Percentiles rank a stretch among this genome's conserved stretches.
Evolutionary conservation across 2,797 vertebrate genomes (phyloP).

Genomic region (Nannoperca obscura): DNA sequence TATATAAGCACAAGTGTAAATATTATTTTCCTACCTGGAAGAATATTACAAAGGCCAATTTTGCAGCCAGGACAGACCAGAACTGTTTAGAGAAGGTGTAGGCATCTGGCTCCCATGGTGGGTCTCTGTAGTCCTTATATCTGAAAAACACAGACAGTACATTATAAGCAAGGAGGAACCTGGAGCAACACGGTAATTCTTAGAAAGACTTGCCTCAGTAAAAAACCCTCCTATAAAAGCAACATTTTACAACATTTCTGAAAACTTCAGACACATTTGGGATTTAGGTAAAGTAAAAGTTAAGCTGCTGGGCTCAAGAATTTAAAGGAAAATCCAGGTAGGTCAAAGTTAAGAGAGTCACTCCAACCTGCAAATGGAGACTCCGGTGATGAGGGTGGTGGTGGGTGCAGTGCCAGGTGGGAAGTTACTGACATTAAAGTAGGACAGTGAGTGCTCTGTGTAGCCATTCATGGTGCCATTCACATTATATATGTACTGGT

Average conservation of each 20-base stretch:
- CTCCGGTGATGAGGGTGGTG: conserved; percentile 87
- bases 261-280: conserved; percentile 14
- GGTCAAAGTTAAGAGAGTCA: conserved; percentile 52
- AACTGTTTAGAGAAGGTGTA: conserved; percentile 98
- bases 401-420: conserved; percentile 90
- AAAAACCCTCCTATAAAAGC: conserved; percentile 33
- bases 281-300: conserved; percentile 29
- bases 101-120: conserved; percentile 91
- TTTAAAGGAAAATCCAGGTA: conserved; percentile 45
- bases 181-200: background rate
- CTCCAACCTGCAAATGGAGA: conserved; percentile 94
- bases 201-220: conserved; percentile 2
- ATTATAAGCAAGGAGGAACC: background rate
- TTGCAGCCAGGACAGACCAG: conserved; percentile 95
- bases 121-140: conserved; percentile 98
- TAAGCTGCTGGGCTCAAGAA: conserved; percentile 55
- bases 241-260: conserved; percentile 39
- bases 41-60: conserved; percentile 95
- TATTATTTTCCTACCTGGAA: conserved; percentile 90
- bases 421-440: conserved; percentile 96
- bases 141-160: conserved; percentile 78
- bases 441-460: conserved; percentile 95
- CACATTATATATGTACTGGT: conserved; percentile 93
- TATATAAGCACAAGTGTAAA: conserved; percentile 17
- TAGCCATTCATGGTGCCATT: conserved; percentile 96